Base-by-base conservation (phyloP, 2,797 vertebrate species). In the Liparis tanakae region DNA sequence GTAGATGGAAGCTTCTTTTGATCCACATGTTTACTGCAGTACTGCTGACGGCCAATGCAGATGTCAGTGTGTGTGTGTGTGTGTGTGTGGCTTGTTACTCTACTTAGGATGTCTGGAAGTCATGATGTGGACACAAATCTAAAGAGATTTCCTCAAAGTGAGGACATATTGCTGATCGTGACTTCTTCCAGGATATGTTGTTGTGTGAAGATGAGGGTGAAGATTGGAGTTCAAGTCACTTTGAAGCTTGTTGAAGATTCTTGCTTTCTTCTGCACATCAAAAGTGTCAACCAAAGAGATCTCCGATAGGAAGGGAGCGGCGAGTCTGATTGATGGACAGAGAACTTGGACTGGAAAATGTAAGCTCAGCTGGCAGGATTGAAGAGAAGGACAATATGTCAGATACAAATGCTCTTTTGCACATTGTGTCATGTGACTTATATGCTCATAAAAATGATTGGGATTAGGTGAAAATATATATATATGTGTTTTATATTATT, bases 1-100 rank as follows among this genome's bases (percentile, higher is more conserved):
- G 59, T 48, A 51, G 62, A 67, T 53, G 14, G 34, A 76, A 56
- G 59, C 54, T 44, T 56, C 64, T 78, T 85, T 81, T 82, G 73
- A 87, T 74, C 64, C 48, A 12, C 3, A 7, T 36, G 48, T 66
- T 74, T 68, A 46, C 44, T 69, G 22, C 58, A 65, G 54, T 37
- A 20, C 80, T 51, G 58, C 57, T 76, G 61, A 76, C 71, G 70
- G 53, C 44, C 54, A 58, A 39, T 30, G 9, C 34, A 74, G 56
- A 69, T 14, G 20, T 67, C 39, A 67, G 12, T 17, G 30, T 15
- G 18, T 48, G 25, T 30, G 12, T 17, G 30, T 15, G 18, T 48
- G 25, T 30, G 36, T 36, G 36, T 30, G 36, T 43, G 8, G 30
- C 43, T 44, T 22, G 41, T 73, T 64, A 18, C 44, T 64, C 18